Percentiles rank a stretch among this genome's conserved stretches.
Conservation (phyloP, 53 echinoderm and acorn worm genomes). For the Mesocentrotus franciscanus region DNA sequence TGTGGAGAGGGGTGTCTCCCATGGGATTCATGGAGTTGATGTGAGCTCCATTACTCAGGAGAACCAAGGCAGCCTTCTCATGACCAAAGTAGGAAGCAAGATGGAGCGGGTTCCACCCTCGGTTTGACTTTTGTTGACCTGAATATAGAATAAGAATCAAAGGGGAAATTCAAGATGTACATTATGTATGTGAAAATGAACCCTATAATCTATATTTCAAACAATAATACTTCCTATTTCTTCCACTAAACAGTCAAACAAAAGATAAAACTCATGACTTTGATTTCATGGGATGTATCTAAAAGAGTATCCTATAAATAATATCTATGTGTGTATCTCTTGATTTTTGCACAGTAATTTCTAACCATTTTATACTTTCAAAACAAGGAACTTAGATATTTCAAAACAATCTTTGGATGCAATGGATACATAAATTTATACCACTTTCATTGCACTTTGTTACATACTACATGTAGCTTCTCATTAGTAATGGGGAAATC, state of each 20-base stretch:
- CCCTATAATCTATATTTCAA: neutral
- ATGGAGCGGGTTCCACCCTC: constrained; percentile 92
- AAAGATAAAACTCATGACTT: too few species aligned
- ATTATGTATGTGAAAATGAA: neutral
- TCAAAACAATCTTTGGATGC: too few species aligned
- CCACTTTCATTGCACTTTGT: too few species aligned
- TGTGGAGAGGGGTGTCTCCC: constrained; percentile 95
- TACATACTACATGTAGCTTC: too few species aligned
- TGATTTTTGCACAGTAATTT: too few species aligned
- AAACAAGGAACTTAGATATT: too few species aligned
- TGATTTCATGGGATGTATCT: too few species aligned
- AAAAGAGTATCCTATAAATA: too few species aligned
- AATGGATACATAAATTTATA: too few species aligned
- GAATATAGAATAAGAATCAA: neutral
- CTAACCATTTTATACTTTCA: too few species aligned
- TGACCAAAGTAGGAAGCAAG: constrained; percentile 97
- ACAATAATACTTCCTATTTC: constrained; percentile 14
- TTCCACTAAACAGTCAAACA: neutral
- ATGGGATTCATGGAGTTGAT: constrained; percentile 82
- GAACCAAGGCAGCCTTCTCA: constrained; percentile 72
- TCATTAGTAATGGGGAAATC: too few species aligned
- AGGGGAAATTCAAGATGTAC: neutral
- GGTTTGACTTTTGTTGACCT: constrained; percentile 81
- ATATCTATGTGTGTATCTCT: too few species aligned
- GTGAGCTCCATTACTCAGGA: constrained; percentile 78